Percentiles rank a stretch among this genome's conserved stretches.
Conservation (phyloP, 37 sponge, comb jelly and placozoan genomes). For the Axinella damicornis region DNA sequence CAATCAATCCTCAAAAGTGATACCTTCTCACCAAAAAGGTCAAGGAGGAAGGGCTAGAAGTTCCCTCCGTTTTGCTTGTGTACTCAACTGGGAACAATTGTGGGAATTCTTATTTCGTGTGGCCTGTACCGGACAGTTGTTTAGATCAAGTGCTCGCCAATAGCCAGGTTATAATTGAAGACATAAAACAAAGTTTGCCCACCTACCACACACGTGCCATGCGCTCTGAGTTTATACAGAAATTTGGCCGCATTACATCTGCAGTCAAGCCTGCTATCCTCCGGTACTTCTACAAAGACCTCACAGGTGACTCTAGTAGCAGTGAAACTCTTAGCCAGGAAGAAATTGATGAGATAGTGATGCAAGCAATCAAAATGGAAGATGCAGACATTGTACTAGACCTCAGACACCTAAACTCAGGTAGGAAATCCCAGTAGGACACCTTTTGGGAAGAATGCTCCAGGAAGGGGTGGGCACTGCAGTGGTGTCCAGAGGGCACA, state of each 20-base stretch:
- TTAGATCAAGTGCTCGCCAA: not conserved
- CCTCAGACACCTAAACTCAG: slow-evolving; percentile 46
- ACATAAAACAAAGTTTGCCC: not conserved
- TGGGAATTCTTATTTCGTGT: not conserved
- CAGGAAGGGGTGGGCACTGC: slow-evolving; percentile 42
- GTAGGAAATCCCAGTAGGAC: slow-evolving; percentile 19
- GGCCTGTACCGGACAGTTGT: not conserved
- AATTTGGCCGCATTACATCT: slow-evolving; percentile 30
- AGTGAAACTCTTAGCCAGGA: not conserved
- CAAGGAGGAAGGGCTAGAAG: slow-evolving; percentile 8
- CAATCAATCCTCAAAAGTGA: not conserved
- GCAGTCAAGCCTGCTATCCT: slow-evolving; percentile 41
- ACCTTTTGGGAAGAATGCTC: slow-evolving; percentile 62
- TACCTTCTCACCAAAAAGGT: not conserved
- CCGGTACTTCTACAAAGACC: slow-evolving; percentile 7
- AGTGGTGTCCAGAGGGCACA: slow-evolving; percentile 46
- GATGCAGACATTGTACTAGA: slow-evolving; percentile 40
- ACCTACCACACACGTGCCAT: slow-evolving; percentile 11
- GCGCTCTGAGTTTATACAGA: not conserved
- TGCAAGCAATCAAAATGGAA: slow-evolving; percentile 37
- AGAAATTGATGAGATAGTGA: slow-evolving; percentile 34
- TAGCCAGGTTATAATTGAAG: slow-evolving; percentile 5
- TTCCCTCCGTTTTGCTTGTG: not conserved
- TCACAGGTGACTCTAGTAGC: slow-evolving; percentile 3
- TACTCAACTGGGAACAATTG: slow-evolving; percentile 12